A percentile compares a stretch with the other conserved stretches of the same genome.
Conservation (phyloP, 2,113 vertebrate species). For the Passer domesticus region DNA sequence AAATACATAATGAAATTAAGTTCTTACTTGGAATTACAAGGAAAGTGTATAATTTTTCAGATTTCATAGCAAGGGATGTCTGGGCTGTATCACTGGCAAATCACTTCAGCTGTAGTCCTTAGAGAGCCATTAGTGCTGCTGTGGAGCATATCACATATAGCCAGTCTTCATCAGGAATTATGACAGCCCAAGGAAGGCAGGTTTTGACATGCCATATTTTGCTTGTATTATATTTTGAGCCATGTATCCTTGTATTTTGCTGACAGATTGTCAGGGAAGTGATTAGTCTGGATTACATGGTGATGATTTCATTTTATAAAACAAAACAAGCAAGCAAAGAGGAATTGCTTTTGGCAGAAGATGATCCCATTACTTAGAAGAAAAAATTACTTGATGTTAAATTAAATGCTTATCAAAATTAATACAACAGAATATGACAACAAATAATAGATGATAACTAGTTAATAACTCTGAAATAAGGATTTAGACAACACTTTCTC, state of each 20-base stretch:
- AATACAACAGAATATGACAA: not conserved
- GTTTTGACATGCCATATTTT: not conserved
- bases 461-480: not conserved
- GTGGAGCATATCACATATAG: not conserved
- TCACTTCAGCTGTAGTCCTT: not conserved
- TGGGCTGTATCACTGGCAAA: not conserved
- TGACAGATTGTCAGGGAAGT: not conserved
- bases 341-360: not conserved
- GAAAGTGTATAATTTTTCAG: not conserved
- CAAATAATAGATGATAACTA: not conserved
- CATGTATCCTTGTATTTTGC: not conserved
- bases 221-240: not conserved
- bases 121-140: not conserved
- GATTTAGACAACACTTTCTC: not conserved
- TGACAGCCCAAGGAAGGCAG: not conserved
- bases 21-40: not conserved
- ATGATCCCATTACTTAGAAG: not conserved
- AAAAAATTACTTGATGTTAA: not conserved
- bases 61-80: not conserved
- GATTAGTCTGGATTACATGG: slow-evolving; percentile 3
- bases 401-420: not conserved
- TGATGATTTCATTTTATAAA: not conserved
- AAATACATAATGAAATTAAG: not conserved
- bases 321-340: not conserved
- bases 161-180: not conserved